A percentile compares a stretch with the other conserved stretches of the same genome.
phyloP scores from a whole-genome alignment of 1,140 invertebrate species.

The Eriosoma lanigerum region DNA sequence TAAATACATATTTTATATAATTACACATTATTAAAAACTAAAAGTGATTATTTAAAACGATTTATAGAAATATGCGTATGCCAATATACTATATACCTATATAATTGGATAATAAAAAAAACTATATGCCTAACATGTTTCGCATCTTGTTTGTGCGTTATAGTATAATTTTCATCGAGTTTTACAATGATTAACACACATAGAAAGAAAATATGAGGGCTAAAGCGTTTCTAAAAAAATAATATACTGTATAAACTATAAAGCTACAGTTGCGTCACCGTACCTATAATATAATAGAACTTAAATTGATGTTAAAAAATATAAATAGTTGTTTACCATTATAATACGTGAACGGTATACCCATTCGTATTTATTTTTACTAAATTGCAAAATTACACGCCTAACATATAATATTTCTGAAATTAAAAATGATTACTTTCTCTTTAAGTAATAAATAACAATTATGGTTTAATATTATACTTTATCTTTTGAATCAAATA shows the following conservation, averaged over 20 bases:
- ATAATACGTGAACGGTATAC: no score
- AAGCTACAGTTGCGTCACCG: constrained; percentile 2
- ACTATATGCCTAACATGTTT: neutral
- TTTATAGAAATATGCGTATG: no score
- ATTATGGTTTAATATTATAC: neutral
- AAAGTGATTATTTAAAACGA: neutral
- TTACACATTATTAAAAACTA: neutral
- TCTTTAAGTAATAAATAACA: neutral
- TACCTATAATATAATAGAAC: neutral
- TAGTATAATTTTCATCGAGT: neutral
- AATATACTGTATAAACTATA: no score
- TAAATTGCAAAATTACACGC: neutral
- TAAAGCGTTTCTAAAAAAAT: constrained; percentile 7
- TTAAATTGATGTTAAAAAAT: neutral
- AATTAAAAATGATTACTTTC: neutral
- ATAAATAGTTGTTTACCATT: neutral
- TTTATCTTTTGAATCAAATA: neutral
- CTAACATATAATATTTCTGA: neutral
- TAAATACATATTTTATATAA: neutral
- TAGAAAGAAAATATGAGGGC: neutral
- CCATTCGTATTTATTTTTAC: no score
- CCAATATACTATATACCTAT: no score
- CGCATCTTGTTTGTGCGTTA: neutral
- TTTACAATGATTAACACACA: neutral
- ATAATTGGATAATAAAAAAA: no score